Evolutionary conservation across 2,797 vertebrate genomes (phyloP).

Genomic region (Gymnothorax reevesii): DNA sequence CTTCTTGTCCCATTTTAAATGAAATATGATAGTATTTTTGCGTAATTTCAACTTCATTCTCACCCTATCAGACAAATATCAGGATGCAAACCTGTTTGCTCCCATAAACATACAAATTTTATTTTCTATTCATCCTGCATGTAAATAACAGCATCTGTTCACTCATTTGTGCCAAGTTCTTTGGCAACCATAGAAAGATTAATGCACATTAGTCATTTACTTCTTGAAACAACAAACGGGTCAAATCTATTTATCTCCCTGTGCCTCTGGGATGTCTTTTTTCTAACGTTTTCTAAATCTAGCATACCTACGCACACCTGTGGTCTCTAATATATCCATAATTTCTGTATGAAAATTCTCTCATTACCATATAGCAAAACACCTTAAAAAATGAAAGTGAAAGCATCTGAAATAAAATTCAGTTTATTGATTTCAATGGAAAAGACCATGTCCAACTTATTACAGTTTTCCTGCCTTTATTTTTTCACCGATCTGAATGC

Average conservation of each 20-base stretch:
- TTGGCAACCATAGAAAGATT: not conserved
- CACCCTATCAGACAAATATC: not conserved
- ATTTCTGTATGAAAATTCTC: no score
- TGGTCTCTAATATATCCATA: no score
- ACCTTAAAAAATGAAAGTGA: no score
- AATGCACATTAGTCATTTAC: conserved; percentile 17
- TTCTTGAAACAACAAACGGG: conserved; percentile 5
- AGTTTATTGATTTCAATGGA: no score
- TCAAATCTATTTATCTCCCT: conserved; percentile 16
- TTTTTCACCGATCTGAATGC: no score
- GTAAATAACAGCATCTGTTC: conserved; percentile 35
- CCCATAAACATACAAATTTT: conserved; percentile 22
- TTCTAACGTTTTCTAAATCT: not conserved
- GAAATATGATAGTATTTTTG: not conserved
- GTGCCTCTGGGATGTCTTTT: conserved; percentile 9
- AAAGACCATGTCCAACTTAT: no score
- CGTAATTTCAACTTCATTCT: not conserved
- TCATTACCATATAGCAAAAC: no score
- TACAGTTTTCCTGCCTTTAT: no score
- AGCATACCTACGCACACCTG: no score
- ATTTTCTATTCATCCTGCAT: not conserved
- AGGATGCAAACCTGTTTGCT: not conserved
- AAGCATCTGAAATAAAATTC: no score
- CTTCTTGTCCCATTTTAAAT: not conserved
- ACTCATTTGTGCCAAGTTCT: conserved; percentile 23